phyloP scores from a whole-genome alignment of 2,797 vertebrate genomes.

The Pantherophis vulpinus region DNA sequence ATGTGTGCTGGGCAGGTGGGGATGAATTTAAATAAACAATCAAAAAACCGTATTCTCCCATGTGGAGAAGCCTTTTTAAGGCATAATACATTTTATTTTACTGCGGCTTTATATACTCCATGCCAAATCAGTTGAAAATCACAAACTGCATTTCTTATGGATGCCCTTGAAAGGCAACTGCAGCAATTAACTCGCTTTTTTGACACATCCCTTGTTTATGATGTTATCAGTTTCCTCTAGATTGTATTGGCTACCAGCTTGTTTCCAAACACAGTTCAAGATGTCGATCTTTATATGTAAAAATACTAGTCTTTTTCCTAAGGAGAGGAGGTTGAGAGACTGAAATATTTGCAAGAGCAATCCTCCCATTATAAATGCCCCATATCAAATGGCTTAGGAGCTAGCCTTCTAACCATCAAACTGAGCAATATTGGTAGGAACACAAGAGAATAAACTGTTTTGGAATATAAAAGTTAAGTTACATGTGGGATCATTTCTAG shows the following conservation, averaged over 20 bases:
- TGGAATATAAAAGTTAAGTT: background rate
- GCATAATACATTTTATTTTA: conserved; percentile 44
- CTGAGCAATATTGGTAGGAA: background rate
- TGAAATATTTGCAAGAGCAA: background rate
- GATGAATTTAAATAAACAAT: background rate
- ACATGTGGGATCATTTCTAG: background rate
- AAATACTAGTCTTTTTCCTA: background rate
- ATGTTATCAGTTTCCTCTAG: background rate
- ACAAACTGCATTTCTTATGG: background rate
- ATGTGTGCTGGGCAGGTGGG: background rate
- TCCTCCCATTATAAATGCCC: background rate
- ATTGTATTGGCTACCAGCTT: background rate
- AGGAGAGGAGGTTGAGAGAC: background rate
- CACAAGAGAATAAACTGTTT: background rate
- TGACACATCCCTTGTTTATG: background rate
- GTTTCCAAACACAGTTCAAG: background rate
- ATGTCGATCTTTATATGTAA: background rate
- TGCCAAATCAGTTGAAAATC: background rate
- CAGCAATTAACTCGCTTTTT: background rate
- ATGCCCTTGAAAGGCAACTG: background rate
- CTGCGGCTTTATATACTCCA: background rate
- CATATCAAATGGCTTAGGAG: background rate
- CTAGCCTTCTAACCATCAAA: background rate
- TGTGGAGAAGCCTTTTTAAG: conserved; percentile 22
- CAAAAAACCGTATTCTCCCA: background rate